phyloP scores from a whole-genome alignment of 2,888 invertebrate genomes.

The Rapana venosa region DNA sequence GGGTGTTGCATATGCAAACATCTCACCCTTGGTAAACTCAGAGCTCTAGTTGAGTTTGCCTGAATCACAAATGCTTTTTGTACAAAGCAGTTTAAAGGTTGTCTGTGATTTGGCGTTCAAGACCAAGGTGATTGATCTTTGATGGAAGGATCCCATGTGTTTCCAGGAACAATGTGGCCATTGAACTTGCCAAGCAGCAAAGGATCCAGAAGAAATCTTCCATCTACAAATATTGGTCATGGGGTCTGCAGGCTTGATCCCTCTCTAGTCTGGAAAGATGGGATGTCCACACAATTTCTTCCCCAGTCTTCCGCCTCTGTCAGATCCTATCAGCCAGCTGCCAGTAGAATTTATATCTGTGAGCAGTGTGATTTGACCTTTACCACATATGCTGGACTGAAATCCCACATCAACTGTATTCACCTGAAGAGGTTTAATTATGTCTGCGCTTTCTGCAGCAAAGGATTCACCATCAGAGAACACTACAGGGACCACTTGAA shows the following conservation, averaged over 20 bases:
- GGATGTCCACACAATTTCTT: background rate
- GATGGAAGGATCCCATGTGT: constrained; percentile 13
- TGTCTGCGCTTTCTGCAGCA: background rate
- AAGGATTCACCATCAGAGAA: constrained; percentile 29
- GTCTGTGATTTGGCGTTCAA: background rate
- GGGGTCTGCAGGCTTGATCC: background rate
- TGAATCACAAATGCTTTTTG: too few relatives aligned
- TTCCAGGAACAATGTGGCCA: constrained; percentile 20
- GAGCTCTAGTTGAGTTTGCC: too few relatives aligned
- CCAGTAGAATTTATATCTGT: background rate
- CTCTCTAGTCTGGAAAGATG: background rate
- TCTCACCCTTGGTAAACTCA: too few relatives aligned
- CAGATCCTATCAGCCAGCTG: background rate
- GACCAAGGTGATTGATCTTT: background rate
- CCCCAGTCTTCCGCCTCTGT: background rate
- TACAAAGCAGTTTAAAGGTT: background rate
- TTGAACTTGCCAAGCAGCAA: background rate
- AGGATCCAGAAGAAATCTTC: background rate
- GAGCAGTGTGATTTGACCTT: constrained; percentile 23
- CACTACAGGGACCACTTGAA: constrained; percentile 24
- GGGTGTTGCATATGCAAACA: too few relatives aligned
- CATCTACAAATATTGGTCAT: background rate
- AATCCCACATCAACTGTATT: constrained; percentile 38
- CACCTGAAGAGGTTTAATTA: constrained; percentile 40
- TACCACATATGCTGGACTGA: constrained; percentile 22